Evolutionary conservation across 2,888 invertebrate species (phyloP).

Genomic region (Sinelater perroti): DNA sequence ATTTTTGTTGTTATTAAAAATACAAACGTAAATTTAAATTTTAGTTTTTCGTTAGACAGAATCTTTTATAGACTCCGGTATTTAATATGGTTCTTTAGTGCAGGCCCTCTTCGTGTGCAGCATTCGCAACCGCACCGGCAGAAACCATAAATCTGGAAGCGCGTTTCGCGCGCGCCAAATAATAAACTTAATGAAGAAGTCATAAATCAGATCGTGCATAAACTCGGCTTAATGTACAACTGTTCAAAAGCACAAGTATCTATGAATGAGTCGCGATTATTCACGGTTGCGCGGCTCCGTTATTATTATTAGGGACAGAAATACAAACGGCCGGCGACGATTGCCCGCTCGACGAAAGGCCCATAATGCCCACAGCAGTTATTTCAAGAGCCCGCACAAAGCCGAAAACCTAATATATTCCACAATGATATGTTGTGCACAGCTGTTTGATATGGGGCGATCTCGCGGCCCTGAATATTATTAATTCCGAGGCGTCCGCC

Average conservation of each 20-base stretch:
- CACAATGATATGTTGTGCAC: slow-evolving; percentile 23
- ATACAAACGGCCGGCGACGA: slow-evolving; percentile 10
- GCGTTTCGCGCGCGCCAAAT: not conserved
- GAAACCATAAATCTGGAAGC: slow-evolving; percentile 3
- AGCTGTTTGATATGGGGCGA: slow-evolving; percentile 25
- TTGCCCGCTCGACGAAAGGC: slow-evolving; percentile 16
- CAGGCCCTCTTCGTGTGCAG: no score
- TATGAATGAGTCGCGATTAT: slow-evolving; percentile 21
- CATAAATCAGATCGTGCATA: slow-evolving; percentile 14
- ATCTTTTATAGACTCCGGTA: no score
- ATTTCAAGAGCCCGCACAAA: slow-evolving; percentile 20
- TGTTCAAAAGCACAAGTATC: slow-evolving; percentile 23
- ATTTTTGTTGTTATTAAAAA: no score
- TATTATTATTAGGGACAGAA: slow-evolving; percentile 23
- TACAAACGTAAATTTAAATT: no score
- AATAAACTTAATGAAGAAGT: slow-evolving; percentile 18
- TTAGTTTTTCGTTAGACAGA: no score
- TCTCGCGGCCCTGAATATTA: slow-evolving; percentile 13
- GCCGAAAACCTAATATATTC: slow-evolving; percentile 29
- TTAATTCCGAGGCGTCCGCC: slow-evolving; percentile 8
- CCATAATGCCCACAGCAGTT: slow-evolving; percentile 17
- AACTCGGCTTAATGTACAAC: slow-evolving; percentile 15
- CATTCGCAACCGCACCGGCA: not conserved
- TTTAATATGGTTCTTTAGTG: no score
- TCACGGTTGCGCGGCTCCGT: slow-evolving; percentile 20